Conservation (phyloP, 2,888 invertebrate species). For the Dicyrtomina minuta region DNA sequence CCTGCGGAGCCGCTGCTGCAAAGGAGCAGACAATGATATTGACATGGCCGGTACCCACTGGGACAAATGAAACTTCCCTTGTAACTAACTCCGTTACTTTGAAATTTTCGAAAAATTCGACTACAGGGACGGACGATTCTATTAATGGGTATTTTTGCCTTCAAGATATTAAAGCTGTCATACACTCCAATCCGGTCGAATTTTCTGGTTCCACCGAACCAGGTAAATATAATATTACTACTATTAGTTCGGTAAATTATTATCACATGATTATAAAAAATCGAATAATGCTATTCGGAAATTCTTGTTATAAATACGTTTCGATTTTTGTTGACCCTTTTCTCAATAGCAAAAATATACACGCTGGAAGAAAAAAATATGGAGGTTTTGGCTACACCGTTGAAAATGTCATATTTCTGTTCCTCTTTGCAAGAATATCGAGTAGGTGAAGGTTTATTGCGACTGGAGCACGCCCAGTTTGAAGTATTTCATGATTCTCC, state of each 20-base stretch:
- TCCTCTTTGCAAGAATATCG: constrained; percentile 19
- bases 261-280: no score
- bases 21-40: constrained; percentile 18
- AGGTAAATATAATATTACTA: no score
- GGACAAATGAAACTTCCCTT: background rate
- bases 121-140: background rate
- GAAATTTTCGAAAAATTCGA: constrained; percentile 17
- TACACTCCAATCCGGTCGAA: constrained; percentile 20
- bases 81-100: constrained; percentile 18
- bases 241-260: no score
- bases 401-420: constrained; percentile 25
- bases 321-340: background rate
- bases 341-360: constrained; percentile 16
- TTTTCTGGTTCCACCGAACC: constrained; percentile 17
- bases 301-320: no score
- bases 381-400: constrained; percentile 21
- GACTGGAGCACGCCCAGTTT: constrained; percentile 20
- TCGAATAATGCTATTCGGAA: no score
- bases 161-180: constrained; percentile 19
- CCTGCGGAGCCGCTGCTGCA: constrained; percentile 8
- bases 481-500: constrained; percentile 21
- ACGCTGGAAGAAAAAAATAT: constrained; percentile 18
- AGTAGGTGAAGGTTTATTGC: constrained; percentile 17
- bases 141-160: constrained; percentile 27
- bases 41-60: constrained; percentile 19